Evolutionary conservation across 1,140 invertebrate species (phyloP), one percentile per base, ranked within the genome.

Genomic region (Hestina assimilis): DNA sequence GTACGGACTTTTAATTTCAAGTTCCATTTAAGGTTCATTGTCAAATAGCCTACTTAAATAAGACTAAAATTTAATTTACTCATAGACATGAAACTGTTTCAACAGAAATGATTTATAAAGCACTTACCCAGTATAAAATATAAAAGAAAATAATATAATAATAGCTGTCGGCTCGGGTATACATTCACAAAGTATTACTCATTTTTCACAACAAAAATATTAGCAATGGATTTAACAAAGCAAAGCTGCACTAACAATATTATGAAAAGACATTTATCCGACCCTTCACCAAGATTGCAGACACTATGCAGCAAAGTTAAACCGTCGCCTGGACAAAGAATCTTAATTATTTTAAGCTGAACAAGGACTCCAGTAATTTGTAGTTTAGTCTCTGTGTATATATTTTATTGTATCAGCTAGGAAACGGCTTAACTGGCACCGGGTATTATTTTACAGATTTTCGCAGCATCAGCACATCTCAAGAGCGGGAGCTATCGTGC

Each of bases 321-420:
- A 69, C 55, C 63, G 47, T 64, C 59, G 64, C 60, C 69, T 69
- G 62, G 55, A 83, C 79, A 83, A 87, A 83, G 80, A 83, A 74
- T 79, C 75, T 81, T 83, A 87, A 87, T 85, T 84, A 82, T 82
- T 87, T 84, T 75, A 82, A 82, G 72, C 74, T 67, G 59, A 76
- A 74, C 65, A 62, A 77, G 72, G 69, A 79, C 65, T 62, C 51
- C 59, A 59, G 74, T 78, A 78, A 83, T 83, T 83, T 74, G 72
- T 78, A 79, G 69, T 76, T 79, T 72, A 83, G 64, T 73, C 61
- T 56, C 60, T 48, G 58, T 59, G 69, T 68, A 72, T 75, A 80
- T 74, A 80, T 82, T 82, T 80, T 76, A 83, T 80, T 82, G 71
- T 81, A 81, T 76, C 72, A 78, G 67, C 73, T 63, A 62, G 57